phyloP scores from a whole-genome alignment of 2,797 vertebrate species.

The Hoplostethus mediterraneus region DNA sequence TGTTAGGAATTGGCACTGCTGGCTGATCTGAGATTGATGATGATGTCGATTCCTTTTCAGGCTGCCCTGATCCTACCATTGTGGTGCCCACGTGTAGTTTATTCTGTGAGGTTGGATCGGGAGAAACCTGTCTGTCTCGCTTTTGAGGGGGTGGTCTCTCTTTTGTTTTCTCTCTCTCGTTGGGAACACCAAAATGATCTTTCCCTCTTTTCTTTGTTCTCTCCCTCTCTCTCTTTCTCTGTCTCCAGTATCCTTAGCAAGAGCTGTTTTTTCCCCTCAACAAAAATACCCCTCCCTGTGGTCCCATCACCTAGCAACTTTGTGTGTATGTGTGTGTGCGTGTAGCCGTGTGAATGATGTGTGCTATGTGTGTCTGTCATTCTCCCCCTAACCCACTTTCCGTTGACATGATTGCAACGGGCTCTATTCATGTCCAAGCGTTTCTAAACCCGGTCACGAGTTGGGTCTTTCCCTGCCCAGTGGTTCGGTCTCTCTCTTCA shows the following conservation, averaged over 20 bases:
- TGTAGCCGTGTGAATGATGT: constrained; percentile 36
- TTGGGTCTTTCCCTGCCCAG: constrained; percentile 30
- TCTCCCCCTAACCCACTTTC: constrained; percentile 31
- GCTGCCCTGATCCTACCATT: background rate
- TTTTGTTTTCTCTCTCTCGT: constrained; percentile 54
- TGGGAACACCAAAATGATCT: constrained; percentile 33
- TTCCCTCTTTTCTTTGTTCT: background rate
- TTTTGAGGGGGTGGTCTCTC: constrained; percentile 29
- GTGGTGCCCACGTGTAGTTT: constrained; percentile 46
- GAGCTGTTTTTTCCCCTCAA: background rate
- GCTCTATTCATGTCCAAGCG: constrained; percentile 40
- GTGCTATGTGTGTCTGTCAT: background rate
- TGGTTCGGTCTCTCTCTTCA: background rate
- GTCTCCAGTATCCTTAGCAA: background rate
- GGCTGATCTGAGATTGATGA: too few species aligned
- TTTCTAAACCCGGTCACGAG: constrained; percentile 58
- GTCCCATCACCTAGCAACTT: constrained; percentile 72
- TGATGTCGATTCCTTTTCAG: background rate
- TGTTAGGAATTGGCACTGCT: too few species aligned
- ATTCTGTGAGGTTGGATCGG: constrained; percentile 15
- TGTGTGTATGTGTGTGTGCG: constrained; percentile 34
- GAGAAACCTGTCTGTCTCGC: constrained; percentile 71
- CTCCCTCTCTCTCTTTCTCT: background rate
- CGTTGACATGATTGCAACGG: constrained; percentile 30
- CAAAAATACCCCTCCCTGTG: constrained; percentile 43